Base-by-base conservation (phyloP, 2,888 invertebrate species). In the Halictus quadricinctus region DNA sequence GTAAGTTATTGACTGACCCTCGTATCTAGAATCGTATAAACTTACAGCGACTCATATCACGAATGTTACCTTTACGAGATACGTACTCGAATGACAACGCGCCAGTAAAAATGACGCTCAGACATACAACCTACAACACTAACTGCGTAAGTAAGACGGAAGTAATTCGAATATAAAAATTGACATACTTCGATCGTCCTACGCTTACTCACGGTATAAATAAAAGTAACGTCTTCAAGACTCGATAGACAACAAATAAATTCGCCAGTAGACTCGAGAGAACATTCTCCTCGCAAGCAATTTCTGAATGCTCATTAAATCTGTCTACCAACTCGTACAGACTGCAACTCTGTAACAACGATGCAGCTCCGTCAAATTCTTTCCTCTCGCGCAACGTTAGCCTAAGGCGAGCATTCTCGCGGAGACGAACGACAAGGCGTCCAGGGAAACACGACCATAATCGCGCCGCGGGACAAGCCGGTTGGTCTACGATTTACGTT, bases 401-500 rank as follows among this genome's bases (percentile, higher is more conserved):
- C 70, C 74, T 41, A 29, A 15, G 43, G 72, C 60, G 50, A 50
- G 50, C 21, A 21, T 72, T 18, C 18, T 21, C 5, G 29, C n/a
- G 54, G 66, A 43, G 78, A 72, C n/a, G 72, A 50, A 54, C 64
- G 25, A 64, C 46, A 43, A 41, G 29, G 41, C 4, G 12, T 69
- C 36, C 36, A 54, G 25, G 54, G 60, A 70, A 72, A 46, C 54
- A 73, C 25, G 12, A 21, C 25, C 46, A 25, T 66, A 72, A 69
- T 70, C 58, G 48, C 29, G 25, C 15, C 66, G 66, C 46, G 15
- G 36, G 66, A 25, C 43, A 54, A 13, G 69, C 60, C 29, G 36
- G 18, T 79, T 76, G 7, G 46, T 50, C n/a, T 25, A 18, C 73
- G 69, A 83, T 60, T 79, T 83, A 83, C 74, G 66, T 41, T 48